Evolutionary conservation across 2,113 vertebrate species (phyloP).

Genomic region (Steatornis caripensis): DNA sequence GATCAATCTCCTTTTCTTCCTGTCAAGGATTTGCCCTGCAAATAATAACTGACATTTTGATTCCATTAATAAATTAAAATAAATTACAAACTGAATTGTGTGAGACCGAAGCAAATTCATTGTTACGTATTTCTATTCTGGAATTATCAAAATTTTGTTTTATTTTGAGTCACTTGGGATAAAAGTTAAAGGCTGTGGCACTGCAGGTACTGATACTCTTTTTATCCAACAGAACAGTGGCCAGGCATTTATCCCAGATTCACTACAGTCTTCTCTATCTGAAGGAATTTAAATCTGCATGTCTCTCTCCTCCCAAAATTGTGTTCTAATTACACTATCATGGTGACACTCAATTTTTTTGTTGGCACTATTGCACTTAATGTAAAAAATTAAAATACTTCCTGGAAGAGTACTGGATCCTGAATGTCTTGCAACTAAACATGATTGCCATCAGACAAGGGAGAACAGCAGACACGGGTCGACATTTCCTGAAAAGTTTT

Average conservation of each 20-base stretch:
- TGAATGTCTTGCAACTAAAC: background rate
- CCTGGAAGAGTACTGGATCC: background rate
- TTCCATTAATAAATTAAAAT: background rate
- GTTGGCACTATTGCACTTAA: background rate
- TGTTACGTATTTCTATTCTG: background rate
- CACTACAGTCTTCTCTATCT: background rate
- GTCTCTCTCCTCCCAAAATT: background rate
- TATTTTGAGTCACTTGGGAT: background rate
- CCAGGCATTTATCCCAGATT: background rate
- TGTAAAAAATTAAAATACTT: background rate
- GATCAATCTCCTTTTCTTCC: background rate
- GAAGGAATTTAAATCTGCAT: background rate
- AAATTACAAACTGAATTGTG: background rate
- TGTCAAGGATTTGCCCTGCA: background rate
- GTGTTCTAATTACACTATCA: background rate
- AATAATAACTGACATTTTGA: background rate
- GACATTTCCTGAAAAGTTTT: background rate
- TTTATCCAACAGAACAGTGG: background rate
- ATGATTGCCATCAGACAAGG: background rate
- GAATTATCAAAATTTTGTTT: background rate
- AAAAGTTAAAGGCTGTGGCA: background rate
- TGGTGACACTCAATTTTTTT: background rate
- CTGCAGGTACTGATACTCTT: background rate
- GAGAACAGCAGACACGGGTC: background rate
- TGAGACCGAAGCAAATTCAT: background rate